A percentile compares a stretch with the other conserved stretches of the same genome.
phyloP scores from a whole-genome alignment of 1,140 invertebrate genomes.

The Drosophila gunungcola region DNA sequence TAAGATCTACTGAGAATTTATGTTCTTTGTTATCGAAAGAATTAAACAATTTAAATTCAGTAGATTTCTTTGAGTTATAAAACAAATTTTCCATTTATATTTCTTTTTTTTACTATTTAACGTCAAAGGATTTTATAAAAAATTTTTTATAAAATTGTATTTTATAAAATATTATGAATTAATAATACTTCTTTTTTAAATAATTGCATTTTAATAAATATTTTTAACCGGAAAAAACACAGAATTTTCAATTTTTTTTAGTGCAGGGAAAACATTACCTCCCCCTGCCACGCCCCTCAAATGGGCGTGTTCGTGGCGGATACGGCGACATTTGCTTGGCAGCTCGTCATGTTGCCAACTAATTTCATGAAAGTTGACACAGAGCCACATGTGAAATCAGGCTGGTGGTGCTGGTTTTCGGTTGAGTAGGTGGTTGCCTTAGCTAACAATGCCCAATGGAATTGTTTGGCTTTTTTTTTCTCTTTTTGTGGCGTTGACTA shows the following conservation, averaged over 20 bases:
- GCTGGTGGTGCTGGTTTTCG: constrained; percentile 22
- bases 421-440: constrained; percentile 23
- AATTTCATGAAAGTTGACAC: constrained; percentile 84
- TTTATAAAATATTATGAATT: too few relatives aligned
- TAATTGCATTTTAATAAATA: too few relatives aligned
- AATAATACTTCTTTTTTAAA: too few relatives aligned
- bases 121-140: too few relatives aligned
- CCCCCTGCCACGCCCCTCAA: constrained; percentile 19
- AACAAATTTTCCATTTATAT: too few relatives aligned
- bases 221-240: too few relatives aligned
- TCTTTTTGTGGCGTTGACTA: constrained; percentile 71
- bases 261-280: neutral
- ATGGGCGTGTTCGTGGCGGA: constrained; percentile 67
- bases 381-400: constrained; percentile 79
- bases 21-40: neutral
- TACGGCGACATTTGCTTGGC: constrained; percentile 58
- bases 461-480: constrained; percentile 57
- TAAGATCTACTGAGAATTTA: too few relatives aligned
- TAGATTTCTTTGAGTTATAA: too few relatives aligned
- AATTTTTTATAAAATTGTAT: too few relatives aligned
- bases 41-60: too few relatives aligned
- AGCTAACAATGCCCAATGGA: constrained; percentile 81
- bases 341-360: constrained; percentile 84
- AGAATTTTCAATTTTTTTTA: neutral
- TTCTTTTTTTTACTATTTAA: too few relatives aligned